Conservation (phyloP, 2,113 vertebrate species). For the Prionailurus viverrinus region DNA sequence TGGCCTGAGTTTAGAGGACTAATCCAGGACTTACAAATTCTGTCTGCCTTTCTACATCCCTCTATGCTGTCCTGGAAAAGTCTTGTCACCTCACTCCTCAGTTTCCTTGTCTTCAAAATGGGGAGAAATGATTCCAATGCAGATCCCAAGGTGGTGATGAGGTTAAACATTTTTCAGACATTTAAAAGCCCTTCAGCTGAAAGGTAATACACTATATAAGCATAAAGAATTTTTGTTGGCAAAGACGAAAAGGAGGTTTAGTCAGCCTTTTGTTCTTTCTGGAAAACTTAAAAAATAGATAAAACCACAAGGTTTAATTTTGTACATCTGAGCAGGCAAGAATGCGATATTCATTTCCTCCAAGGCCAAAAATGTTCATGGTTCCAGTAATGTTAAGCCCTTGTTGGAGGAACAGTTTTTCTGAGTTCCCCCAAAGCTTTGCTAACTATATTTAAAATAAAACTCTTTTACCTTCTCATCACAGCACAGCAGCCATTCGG, state of each 20-base stretch:
- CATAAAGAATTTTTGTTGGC: constrained; percentile 61
- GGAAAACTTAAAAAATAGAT: constrained; percentile 65
- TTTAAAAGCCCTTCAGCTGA: constrained; percentile 55
- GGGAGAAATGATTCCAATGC: neutral
- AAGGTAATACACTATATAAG: constrained; percentile 56
- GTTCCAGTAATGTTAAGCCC: constrained; percentile 58
- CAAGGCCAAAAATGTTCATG: constrained; percentile 59
- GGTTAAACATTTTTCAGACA: constrained; percentile 67
- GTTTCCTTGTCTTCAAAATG: constrained; percentile 68
- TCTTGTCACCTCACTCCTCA: constrained; percentile 14
- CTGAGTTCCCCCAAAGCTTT: constrained; percentile 50
- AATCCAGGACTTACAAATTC: neutral
- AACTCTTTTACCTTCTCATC: constrained; percentile 33
- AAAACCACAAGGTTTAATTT: constrained; percentile 73
- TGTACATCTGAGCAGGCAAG: constrained; percentile 59
- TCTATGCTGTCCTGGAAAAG: constrained; percentile 24
- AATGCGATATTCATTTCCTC: constrained; percentile 68
- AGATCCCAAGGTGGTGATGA: constrained; percentile 28
- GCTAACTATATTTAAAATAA: constrained; percentile 52
- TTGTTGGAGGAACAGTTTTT: constrained; percentile 54
- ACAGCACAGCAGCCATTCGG: neutral
- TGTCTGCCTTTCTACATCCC: constrained; percentile 23
- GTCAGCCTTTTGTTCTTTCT: constrained; percentile 68
- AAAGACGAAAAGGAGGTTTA: constrained; percentile 70
- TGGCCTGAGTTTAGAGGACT: neutral